Evolutionary conservation across 2,113 vertebrate species (phyloP), one percentile per base, ranked within the genome.

Genomic region (Labeo catla): DNA sequence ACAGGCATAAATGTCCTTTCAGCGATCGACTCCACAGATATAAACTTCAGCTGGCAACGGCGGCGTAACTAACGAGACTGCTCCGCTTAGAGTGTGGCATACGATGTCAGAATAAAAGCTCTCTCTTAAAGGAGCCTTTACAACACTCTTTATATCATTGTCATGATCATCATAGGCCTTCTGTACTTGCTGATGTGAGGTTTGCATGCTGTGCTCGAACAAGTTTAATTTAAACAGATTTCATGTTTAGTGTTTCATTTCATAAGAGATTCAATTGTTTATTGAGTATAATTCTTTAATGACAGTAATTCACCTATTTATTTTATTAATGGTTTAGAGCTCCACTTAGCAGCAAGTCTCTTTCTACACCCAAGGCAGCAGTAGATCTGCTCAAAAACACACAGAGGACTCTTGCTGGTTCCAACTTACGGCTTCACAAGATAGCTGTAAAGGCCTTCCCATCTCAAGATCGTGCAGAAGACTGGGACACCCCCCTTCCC

Each of bases 381-480:
- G 59, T 88, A 11, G 8, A 54, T 47, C 34, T 86, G 19, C 54
- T 86, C 10, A 82, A 86, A 72, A 59, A 28, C 19, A 83, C 61
- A 34, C 68, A 86, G 47, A 63, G 76, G 2, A 10, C 45, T 36
- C 59, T 85, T 28, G 28, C 28, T 28, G 28, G 28, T 28, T 28
- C 28, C 28, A 28, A 28, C 28, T 28, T 28, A 28, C 28, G 2
- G 28, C 70, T 89, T 21, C 89, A 90, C n/a, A 90, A 90, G 21
- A 88, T 89, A 11, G 74, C 81, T 23, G 77, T 89, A 66, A 68
- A 83, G 19, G 84, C 84, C 63, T 89, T 88, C 8, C 79, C 63
- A 12, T 11, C 87, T 39, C 45, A 68, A 12, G 89, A 88, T 39
- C 7, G 45, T 73, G 16, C 39, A n/a, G 16, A 28, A 23, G 76